Evolutionary conservation across 2,888 invertebrate species (phyloP).

Genomic region (Euphydryas editha): DNA sequence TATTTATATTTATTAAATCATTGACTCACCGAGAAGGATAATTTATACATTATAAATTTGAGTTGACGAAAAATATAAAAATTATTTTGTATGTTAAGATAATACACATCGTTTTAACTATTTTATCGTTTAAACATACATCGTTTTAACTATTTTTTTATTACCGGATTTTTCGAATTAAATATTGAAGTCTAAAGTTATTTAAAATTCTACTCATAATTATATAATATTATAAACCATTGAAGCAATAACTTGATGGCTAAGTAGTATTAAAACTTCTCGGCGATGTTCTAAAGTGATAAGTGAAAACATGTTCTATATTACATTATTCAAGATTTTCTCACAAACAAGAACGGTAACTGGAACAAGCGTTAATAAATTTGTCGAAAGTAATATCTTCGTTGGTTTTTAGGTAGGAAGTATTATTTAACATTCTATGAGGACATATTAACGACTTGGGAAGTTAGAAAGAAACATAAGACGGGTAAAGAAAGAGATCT

Average conservation of each 20-base stretch:
- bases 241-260: no score
- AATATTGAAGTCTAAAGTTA: no score
- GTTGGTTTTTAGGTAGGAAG: constrained; percentile 21
- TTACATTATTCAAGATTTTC: not conserved
- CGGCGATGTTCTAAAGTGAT: no score
- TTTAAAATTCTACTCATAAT: no score
- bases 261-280: constrained; percentile 1
- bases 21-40: not conserved
- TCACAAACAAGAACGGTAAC: constrained; percentile 6
- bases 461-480: constrained; percentile 20
- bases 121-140: no score
- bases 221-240: no score
- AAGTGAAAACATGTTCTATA: not conserved
- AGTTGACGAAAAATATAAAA: not conserved
- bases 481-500: constrained; percentile 20
- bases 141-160: no score
- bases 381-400: constrained; percentile 11
- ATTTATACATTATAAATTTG: no score
- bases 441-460: constrained; percentile 9
- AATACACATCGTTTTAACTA: no score
- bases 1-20: not conserved
- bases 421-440: constrained; percentile 22
- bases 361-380: not conserved
- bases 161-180: no score
- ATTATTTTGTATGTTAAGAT: not conserved